Conservation (phyloP, 2,113 vertebrate species). For the Mormyrus lacerda region DNA sequence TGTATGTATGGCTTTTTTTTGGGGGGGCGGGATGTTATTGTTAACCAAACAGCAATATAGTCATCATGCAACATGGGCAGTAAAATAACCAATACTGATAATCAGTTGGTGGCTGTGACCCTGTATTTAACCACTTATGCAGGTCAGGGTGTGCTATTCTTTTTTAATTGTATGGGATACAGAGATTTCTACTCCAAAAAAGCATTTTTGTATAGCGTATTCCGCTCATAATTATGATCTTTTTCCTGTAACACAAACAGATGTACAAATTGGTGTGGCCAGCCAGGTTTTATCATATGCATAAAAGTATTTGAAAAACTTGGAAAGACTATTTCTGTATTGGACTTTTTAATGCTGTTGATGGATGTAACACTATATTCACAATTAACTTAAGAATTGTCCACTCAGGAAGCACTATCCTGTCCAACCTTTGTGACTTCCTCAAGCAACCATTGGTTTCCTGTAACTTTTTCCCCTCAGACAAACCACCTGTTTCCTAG, state of each 20-base stretch:
- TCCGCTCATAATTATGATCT: background rate
- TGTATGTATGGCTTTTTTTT: background rate
- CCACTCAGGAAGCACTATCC: background rate
- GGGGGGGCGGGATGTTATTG: background rate
- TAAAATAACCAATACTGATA: background rate
- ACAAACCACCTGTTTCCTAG: constrained; percentile 59
- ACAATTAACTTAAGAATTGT: background rate
- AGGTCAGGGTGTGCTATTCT: background rate
- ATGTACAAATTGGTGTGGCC: background rate
- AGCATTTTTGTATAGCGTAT: background rate
- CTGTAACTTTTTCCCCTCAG: constrained; percentile 50
- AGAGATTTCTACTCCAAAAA: background rate
- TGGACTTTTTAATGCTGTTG: background rate
- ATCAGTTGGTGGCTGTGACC: background rate
- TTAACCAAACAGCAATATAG: background rate
- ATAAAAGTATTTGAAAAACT: background rate
- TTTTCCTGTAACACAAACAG: background rate
- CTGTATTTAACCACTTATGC: background rate
- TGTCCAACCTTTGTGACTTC: constrained; percentile 33
- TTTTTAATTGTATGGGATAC: background rate
- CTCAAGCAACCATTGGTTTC: constrained; percentile 42
- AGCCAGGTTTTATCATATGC: background rate
- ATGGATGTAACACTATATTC: background rate
- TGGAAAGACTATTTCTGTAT: background rate
- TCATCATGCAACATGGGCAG: background rate